Evolutionary conservation across 2,113 vertebrate genomes (phyloP).

Genomic region (Arizona elegans): DNA sequence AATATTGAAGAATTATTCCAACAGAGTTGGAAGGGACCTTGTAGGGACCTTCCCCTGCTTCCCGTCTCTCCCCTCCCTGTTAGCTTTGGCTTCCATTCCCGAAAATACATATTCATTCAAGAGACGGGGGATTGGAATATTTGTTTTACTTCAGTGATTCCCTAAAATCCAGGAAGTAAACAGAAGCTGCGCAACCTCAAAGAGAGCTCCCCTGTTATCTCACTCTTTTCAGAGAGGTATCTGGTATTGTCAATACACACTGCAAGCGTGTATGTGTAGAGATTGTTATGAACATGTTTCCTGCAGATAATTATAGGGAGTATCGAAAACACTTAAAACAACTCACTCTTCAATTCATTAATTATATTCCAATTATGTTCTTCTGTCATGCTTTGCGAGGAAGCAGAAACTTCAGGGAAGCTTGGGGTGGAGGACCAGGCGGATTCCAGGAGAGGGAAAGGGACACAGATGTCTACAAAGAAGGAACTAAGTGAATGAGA

Average conservation of each 20-base stretch:
- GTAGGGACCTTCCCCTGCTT: background rate
- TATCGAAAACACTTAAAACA: constrained; percentile 78
- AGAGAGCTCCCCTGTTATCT: background rate
- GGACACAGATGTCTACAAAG: background rate
- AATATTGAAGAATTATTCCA: no score
- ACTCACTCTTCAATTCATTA: constrained; percentile 82
- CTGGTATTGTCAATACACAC: constrained; percentile 27
- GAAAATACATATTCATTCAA: background rate
- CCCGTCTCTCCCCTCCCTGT: background rate
- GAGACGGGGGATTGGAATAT: background rate
- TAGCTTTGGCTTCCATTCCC: background rate
- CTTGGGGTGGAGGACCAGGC: constrained; percentile 13
- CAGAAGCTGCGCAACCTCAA: constrained; percentile 3
- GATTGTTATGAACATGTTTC: constrained; percentile 72
- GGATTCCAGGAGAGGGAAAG: constrained; percentile 2
- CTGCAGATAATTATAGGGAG: constrained; percentile 77
- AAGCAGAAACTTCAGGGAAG: constrained; percentile 68
- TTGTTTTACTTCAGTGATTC: background rate
- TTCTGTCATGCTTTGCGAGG: constrained; percentile 68
- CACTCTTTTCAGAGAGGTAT: constrained; percentile 28
- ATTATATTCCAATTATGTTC: constrained; percentile 78
- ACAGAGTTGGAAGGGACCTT: no score
- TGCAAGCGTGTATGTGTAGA: constrained; percentile 48
- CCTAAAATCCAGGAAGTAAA: constrained; percentile 8
- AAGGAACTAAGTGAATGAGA: constrained; percentile 14